Percentiles rank a stretch among this genome's conserved stretches.
Conservation (phyloP, 2,797 vertebrate genomes). For the Strix occidentalis region DNA sequence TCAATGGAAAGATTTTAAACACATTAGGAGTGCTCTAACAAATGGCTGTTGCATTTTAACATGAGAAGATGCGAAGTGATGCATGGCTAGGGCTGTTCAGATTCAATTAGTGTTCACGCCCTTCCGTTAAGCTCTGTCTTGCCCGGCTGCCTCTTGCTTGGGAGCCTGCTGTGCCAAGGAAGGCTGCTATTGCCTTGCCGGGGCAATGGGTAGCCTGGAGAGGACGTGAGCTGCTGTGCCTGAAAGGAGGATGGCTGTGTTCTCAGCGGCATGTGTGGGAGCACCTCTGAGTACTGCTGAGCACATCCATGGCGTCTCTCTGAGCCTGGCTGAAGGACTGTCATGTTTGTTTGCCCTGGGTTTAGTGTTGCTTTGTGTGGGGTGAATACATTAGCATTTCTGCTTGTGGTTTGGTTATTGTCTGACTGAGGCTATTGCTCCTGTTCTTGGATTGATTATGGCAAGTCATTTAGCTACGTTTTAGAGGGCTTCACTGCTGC, state of each 20-base stretch:
- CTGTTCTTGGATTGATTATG: background rate
- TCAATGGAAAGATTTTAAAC: background rate
- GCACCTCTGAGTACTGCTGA: background rate
- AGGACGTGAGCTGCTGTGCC: fast-evolving
- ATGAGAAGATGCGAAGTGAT: constrained; percentile 14
- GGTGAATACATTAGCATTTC: background rate
- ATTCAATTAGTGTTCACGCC: background rate
- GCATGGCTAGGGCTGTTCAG: background rate
- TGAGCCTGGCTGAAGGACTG: background rate
- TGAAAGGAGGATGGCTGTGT: background rate
- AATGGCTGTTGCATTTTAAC: background rate
- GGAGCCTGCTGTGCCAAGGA: background rate
- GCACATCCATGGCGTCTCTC: background rate
- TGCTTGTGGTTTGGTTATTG: background rate
- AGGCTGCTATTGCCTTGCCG: background rate
- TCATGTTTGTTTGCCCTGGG: background rate
- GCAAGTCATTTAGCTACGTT: background rate
- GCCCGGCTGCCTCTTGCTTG: background rate
- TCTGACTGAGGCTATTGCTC: background rate
- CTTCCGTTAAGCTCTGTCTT: background rate
- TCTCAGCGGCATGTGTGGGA: fast-evolving
- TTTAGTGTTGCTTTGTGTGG: background rate
- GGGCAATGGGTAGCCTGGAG: background rate
- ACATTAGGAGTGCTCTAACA: background rate
- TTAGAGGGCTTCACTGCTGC: background rate